Evolutionary conservation across 2,888 invertebrate species (phyloP).

Genomic region (Phragmatobia fuliginosa): DNA sequence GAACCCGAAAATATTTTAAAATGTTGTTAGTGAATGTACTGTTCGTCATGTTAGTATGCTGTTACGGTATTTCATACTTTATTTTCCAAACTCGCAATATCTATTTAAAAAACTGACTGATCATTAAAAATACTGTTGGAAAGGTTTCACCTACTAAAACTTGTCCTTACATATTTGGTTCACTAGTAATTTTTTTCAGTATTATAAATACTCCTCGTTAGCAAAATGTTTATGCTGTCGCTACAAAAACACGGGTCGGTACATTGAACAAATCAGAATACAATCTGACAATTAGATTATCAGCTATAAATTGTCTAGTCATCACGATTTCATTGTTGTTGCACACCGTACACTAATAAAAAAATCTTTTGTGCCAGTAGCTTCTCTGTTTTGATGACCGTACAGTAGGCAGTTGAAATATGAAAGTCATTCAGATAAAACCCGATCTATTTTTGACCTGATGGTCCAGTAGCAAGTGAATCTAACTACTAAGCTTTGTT

Average conservation of each 20-base stretch:
- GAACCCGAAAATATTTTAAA: neutral
- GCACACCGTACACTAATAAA: conserved; percentile 57
- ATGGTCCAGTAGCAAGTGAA: neutral
- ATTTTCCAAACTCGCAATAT: neutral
- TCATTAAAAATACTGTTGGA: too few relatives aligned
- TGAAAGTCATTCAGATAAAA: conserved; percentile 57
- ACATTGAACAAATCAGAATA: conserved; percentile 75
- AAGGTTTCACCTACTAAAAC: too few relatives aligned
- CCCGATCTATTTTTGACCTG: conserved; percentile 16
- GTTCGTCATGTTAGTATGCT: too few relatives aligned
- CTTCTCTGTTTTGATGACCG: conserved; percentile 62
- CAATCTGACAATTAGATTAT: conserved; percentile 82
- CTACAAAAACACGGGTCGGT: conserved; percentile 59
- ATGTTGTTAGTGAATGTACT: neutral
- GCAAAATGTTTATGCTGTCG: conserved; percentile 50
- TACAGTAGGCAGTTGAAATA: conserved; percentile 51
- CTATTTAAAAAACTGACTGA: neutral
- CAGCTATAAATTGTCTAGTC: conserved; percentile 68
- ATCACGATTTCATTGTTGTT: conserved; percentile 69
- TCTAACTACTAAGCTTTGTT: neutral
- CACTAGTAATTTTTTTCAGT: too few relatives aligned
- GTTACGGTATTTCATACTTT: neutral
- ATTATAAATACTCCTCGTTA: neutral
- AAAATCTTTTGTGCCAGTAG: conserved; percentile 63
- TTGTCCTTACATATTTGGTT: too few relatives aligned